Base-by-base conservation (phyloP, 2,888 invertebrate species). In the Callimorpha dominula region DNA sequence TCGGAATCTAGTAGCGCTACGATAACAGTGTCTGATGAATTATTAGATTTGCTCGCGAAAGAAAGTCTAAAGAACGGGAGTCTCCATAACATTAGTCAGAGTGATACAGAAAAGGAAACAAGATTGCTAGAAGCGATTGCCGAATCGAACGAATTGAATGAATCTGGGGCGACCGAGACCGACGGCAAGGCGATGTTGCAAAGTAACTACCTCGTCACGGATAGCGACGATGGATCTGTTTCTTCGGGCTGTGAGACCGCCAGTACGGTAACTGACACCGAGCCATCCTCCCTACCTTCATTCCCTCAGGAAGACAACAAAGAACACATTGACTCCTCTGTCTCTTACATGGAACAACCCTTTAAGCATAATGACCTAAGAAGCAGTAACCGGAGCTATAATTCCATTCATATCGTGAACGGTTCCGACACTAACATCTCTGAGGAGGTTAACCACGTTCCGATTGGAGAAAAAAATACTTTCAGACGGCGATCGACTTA, bases 201-300 rank as follows among this genome's bases (percentile, higher is more conserved):
- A 88, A 93, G 96, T 89, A 96, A 96, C 92, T 95, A 95, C 90
- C 96, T 96, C 88, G 94, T 95, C 93, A 93, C 96, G 80, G 97
- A 97, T 86, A 97, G 97, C 91, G 97, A 97, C 93, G 97, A 97
- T 87, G 97, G 97, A 81, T 97, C 97, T 69, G 97, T 98, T 88
- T 98, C 98, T 79, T 98, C 97, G 86, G 98, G 98, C 81, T 98
- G 98, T 90, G 98, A 98, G 93, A 97, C 97, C 17, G 97, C 97
- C 68, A 97, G 97, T 90, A 97, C 97, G 12, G 97, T 96, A 63
- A 96, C 96, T 63, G 96, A 97, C 85, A 90, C 94, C 57, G 96
- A 96, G 85, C 94, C 94, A 76, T 92, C 93, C 79, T 95, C 95
- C 69, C 92, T 96, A 72, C 94, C 94, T 70, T 94, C 93, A 77